These are phyloP conservation scores for Chionoecetes opilio DNA, from an alignment of 1,140 invertebrate species.

Conservation along the genomic window DNA sequence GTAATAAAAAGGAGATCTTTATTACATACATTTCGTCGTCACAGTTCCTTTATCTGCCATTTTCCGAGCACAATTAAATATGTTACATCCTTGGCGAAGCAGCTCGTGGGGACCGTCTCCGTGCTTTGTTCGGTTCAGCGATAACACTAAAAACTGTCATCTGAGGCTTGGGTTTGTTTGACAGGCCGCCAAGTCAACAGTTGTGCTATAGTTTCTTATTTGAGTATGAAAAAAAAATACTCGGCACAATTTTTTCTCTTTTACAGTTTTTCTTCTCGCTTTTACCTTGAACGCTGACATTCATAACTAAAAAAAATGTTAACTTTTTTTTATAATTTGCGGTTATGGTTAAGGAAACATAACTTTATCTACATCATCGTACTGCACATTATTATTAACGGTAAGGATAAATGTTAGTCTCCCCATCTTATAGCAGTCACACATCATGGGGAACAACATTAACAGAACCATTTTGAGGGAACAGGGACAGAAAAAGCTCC, in stretches of 20 bases:
- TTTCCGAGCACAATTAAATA: slow-evolving; percentile 21
- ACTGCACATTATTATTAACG: too few relatives aligned
- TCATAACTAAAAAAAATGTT: too few relatives aligned
- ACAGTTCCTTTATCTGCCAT: neutral
- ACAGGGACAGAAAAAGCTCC: too few relatives aligned
- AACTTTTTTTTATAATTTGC: too few relatives aligned
- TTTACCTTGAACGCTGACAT: too few relatives aligned
- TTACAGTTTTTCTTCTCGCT: too few relatives aligned
- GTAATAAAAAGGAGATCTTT: neutral
- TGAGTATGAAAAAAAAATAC: neutral
- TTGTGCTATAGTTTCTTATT: neutral
- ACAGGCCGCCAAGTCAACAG: neutral
- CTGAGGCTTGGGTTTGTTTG: neutral
- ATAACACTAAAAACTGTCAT: neutral
- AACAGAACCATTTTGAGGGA: too few relatives aligned
- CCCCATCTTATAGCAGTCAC: too few relatives aligned
- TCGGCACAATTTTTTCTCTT: neutral
- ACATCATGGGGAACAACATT: too few relatives aligned
- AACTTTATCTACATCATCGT: too few relatives aligned
- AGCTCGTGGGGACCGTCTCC: neutral
- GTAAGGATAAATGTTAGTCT: too few relatives aligned
- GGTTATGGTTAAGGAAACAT: too few relatives aligned
- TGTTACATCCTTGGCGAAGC: neutral
- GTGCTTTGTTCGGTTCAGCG: neutral
- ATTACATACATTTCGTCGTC: neutral